Conservation (phyloP, 2,888 invertebrate genomes). For the Sesia apiformis region DNA sequence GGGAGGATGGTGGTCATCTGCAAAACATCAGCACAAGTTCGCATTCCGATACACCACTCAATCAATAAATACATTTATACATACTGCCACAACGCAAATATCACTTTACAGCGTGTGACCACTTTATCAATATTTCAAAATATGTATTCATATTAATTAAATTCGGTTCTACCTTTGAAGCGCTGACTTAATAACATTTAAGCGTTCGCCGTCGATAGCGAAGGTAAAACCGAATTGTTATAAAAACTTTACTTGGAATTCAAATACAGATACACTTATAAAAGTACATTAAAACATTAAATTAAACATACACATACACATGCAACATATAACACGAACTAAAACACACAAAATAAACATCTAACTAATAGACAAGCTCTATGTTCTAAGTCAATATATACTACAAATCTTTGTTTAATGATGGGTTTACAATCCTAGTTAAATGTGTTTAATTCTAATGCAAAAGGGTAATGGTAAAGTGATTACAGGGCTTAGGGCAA, state of each 20-base stretch:
- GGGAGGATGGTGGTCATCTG: conserved; percentile 98
- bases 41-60: conserved; percentile 73
- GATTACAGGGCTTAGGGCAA: conserved; percentile 18
- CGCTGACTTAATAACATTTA: conserved; percentile 11
- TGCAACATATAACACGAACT: conserved; percentile 45
- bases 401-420: conserved; percentile 10
- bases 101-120: conserved; percentile 41
- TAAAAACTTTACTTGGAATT: conserved; percentile 4
- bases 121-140: conserved; percentile 6
- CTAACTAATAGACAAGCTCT: conserved; percentile 49
- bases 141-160: not conserved
- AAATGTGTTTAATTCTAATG: conserved; percentile 34
- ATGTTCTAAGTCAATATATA: conserved; percentile 29
- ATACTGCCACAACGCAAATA: conserved; percentile 45
- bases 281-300: conserved; percentile 14
- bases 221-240: conserved; percentile 37
- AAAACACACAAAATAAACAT: conserved; percentile 30
- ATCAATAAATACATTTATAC: conserved; percentile 31
- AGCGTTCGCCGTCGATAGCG: conserved; percentile 1
- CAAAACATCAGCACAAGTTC: conserved; percentile 84
- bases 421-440: conserved; percentile 34
- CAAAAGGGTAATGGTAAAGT: conserved; percentile 32
- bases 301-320: conserved; percentile 36
- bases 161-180: conserved; percentile 30
- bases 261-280: conserved; percentile 5